phyloP scores from a whole-genome alignment of 2,888 invertebrate genomes.

The Hirudinaria manillensis region DNA sequence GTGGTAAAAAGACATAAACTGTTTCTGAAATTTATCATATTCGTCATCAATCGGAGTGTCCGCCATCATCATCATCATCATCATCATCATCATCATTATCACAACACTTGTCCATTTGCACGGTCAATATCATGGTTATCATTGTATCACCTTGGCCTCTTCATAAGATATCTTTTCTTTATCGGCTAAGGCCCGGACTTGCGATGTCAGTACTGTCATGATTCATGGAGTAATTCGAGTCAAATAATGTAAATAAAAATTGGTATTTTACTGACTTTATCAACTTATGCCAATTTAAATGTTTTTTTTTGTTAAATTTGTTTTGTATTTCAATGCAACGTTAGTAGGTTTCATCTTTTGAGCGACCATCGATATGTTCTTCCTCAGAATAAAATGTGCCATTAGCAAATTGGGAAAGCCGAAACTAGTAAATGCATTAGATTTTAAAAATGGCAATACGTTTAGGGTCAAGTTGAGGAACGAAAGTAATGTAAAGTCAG shows the following conservation, averaged over 20 bases:
- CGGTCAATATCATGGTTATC: background rate
- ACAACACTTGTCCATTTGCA: too few relatives aligned
- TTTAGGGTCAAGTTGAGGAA: too few relatives aligned
- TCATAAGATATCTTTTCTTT: slow-evolving; percentile 38
- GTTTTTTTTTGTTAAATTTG: too few relatives aligned
- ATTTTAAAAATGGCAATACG: too few relatives aligned
- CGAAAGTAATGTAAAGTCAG: too few relatives aligned
- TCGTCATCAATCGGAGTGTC: background rate
- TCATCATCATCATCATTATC: background rate
- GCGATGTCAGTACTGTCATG: slow-evolving; percentile 31
- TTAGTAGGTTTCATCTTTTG: too few relatives aligned
- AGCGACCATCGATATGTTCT: too few relatives aligned
- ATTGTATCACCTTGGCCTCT: slow-evolving; percentile 39
- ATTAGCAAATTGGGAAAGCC: too few relatives aligned
- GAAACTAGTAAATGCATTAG: too few relatives aligned
- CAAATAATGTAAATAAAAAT: background rate
- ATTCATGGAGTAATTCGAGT: too few relatives aligned
- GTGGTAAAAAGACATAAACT: slow-evolving; percentile 35
- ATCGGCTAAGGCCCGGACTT: slow-evolving; percentile 38
- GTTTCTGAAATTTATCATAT: slow-evolving; percentile 19
- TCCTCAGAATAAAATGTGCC: too few relatives aligned
- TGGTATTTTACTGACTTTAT: background rate
- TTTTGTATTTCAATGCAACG: too few relatives aligned
- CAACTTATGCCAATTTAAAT: background rate
- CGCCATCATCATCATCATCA: slow-evolving; percentile 15